A percentile compares a stretch with the other conserved stretches of the same genome.
Evolutionary conservation across 2,113 vertebrate genomes (phyloP).

Genomic region (Anoura caudifer): DNA sequence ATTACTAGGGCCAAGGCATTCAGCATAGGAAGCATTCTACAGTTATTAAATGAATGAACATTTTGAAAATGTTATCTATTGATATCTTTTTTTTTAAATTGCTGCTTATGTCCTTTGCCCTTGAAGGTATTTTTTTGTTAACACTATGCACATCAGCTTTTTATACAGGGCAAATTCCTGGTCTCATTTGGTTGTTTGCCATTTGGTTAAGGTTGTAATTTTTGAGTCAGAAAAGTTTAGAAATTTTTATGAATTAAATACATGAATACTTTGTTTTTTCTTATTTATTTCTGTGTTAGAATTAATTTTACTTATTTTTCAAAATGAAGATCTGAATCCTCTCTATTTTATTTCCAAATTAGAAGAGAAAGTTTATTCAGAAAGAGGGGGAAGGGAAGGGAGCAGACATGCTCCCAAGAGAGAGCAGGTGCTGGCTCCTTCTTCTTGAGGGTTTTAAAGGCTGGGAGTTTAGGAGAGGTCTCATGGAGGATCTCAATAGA

Average conservation of each 20-base stretch:
- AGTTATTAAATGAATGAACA: neutral
- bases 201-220: neutral
- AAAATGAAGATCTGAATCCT: neutral
- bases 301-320: slow-evolving; percentile 21
- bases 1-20: neutral
- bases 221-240: neutral
- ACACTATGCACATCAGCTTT: neutral
- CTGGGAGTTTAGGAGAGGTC: too few species aligned
- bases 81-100: neutral
- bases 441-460: too few species aligned
- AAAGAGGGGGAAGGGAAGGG: too few species aligned
- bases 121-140: neutral
- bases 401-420: too few species aligned
- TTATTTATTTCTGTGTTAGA: neutral
- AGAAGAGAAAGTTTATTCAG: too few species aligned
- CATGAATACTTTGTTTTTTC: neutral
- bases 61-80: neutral
- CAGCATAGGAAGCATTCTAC: neutral
- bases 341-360: neutral
- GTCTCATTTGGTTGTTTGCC: neutral
- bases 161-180: neutral
- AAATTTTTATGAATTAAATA: slow-evolving; percentile 26
- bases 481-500: too few species aligned
- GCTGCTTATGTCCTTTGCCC: neutral
- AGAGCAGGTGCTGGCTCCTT: too few species aligned